Evolutionary conservation across 2,888 invertebrate species (phyloP).

Genomic region (Watsonalla binaria): DNA sequence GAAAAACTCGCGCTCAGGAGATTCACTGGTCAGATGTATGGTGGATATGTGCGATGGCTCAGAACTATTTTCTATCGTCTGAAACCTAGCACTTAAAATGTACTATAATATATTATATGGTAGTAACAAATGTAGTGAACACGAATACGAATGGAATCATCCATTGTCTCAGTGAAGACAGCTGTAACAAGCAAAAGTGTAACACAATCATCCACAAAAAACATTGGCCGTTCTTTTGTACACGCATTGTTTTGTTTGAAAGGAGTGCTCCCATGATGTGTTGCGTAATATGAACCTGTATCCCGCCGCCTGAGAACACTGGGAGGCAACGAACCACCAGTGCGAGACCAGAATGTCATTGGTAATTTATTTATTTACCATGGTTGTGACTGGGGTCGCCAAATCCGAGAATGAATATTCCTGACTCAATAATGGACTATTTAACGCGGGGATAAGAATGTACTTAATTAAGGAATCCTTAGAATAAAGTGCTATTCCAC

Average conservation of each 20-base stretch:
- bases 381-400: too few species aligned
- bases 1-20: too few species aligned
- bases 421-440: too few species aligned
- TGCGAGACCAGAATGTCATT: slow-evolving; percentile 24
- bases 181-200: background rate
- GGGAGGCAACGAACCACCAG: slow-evolving; percentile 5
- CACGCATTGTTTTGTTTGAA: slow-evolving; percentile 18
- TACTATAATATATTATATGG: too few species aligned
- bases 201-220: slow-evolving; percentile 21
- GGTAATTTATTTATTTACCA: background rate
- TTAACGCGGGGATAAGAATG: too few species aligned
- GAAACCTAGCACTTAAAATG: too few species aligned
- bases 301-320: slow-evolving; percentile 30
- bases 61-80: too few species aligned
- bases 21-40: too few species aligned
- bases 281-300: slow-evolving; percentile 32
- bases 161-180: background rate
- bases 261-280: slow-evolving; percentile 33
- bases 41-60: too few species aligned
- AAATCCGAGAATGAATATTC: too few species aligned
- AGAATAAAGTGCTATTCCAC: too few species aligned
- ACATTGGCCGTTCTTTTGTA: slow-evolving; percentile 31
- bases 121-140: background rate
- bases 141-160: background rate
- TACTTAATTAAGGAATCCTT: too few species aligned